phyloP scores from a whole-genome alignment of 2,888 invertebrate species.

The Spisula subtruncata region DNA sequence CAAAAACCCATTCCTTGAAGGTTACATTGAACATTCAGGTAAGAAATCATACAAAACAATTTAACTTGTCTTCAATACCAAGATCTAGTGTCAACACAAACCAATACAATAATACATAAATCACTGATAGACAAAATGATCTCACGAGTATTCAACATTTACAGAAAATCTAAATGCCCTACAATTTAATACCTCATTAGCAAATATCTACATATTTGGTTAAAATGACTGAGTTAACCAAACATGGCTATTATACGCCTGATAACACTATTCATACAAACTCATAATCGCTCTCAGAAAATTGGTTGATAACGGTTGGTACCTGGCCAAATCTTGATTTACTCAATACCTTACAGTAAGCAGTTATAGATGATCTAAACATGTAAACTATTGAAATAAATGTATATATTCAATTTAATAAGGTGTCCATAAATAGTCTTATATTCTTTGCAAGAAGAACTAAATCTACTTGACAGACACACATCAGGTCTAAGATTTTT shows the following conservation, averaged over 20 bases:
- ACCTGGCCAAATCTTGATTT: conserved; percentile 18
- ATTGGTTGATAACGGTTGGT: neutral
- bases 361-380: conserved; percentile 8
- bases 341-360: conserved; percentile 13
- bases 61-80: neutral
- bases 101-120: conserved; percentile 25
- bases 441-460: neutral
- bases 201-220: conserved; percentile 37
- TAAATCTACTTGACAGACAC: neutral
- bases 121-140: conserved; percentile 13
- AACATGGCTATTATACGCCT: conserved; percentile 45
- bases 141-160: conserved; percentile 1
- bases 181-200: conserved; percentile 42
- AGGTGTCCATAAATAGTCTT: neutral
- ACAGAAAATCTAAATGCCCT: conserved; percentile 22
- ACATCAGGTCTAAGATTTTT: neutral
- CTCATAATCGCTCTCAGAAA: conserved; percentile 24
- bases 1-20: too few species aligned
- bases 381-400: neutral
- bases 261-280: conserved; percentile 38
- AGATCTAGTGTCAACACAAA: conserved; percentile 5
- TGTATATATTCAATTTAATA: conserved; percentile 22
- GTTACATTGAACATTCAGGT: neutral
- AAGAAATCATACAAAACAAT: neutral
- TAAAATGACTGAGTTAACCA: conserved; percentile 43